These are phyloP conservation scores for Cygnus olor DNA, from an alignment of 2,797 vertebrate species.

Conservation along the genomic window DNA sequence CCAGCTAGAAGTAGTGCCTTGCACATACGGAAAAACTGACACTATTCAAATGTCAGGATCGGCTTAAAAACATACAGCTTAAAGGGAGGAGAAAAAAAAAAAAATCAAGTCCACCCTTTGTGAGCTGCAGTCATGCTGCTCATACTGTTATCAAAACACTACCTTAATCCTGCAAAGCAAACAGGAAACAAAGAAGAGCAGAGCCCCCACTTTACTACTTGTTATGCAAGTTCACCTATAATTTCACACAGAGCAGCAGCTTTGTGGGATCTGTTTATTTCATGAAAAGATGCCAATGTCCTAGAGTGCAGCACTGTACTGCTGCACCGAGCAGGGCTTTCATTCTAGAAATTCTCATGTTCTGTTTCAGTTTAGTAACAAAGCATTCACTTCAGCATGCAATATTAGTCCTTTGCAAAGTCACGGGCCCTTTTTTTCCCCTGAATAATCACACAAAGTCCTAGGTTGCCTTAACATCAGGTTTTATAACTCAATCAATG, in stretches of 20 bases:
- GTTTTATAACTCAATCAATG: constrained; percentile 28
- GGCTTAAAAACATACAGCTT: constrained; percentile 24
- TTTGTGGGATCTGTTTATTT: constrained; percentile 65
- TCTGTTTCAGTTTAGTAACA: constrained; percentile 48
- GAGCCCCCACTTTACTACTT: not conserved
- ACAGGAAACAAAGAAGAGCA: constrained; percentile 66
- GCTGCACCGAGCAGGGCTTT: constrained; percentile 36
- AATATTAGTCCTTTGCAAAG: constrained; percentile 33
- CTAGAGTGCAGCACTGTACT: constrained; percentile 49
- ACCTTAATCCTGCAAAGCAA: constrained; percentile 50
- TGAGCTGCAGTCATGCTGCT: constrained; percentile 22
- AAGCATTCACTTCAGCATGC: constrained; percentile 43
- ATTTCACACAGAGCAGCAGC: constrained; percentile 63
- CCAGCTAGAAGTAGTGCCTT: constrained; percentile 26
- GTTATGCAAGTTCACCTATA: constrained; percentile 56
- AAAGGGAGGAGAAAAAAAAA: constrained; percentile 52
- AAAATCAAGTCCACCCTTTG: not conserved
- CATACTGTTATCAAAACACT: constrained; percentile 43
- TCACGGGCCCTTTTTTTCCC: not conserved
- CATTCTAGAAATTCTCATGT: constrained; percentile 46
- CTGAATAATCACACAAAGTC: constrained; percentile 9
- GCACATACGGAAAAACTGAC: constrained; percentile 43
- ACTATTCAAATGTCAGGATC: constrained; percentile 21
- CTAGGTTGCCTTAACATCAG: not conserved
- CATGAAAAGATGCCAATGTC: constrained; percentile 57